Evolutionary conservation across 1,140 invertebrate genomes (phyloP), one percentile per base, ranked within the genome.

Genomic region (Zaprionus africanus): DNA sequence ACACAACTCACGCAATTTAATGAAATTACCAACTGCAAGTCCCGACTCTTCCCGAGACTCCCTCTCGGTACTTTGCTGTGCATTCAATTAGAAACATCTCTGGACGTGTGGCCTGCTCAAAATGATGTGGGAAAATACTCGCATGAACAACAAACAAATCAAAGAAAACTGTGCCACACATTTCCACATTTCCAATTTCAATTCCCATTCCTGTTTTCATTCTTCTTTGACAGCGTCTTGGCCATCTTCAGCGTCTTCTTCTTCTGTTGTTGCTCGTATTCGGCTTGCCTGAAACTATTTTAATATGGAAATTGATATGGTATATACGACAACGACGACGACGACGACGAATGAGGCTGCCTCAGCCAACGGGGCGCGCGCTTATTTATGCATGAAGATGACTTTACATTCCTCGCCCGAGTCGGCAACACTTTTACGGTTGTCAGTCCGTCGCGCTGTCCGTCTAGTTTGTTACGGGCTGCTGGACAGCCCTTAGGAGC

Each of bases 371-470:
- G 41, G 41, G 54, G 36, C 53, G 17, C 68, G 68, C 87, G 85
- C 71, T 88, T 88, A 88, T 79, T 88, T 88, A 88, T 88, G 84
- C 84, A 88, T 88, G 84, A 88, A 88, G 84, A 88, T 88, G 85
- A 88, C 84, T 88, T 90, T 88, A 90, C 85, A 88, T 88, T 84
- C 85, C 75, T 78, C 61, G 68, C 70, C 77, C 70, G 75, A 78
- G 46, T 43, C 41, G 72, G 78, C 85, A 90, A 88, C 84, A 88
- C 84, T 88, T 88, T 90, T 90, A 88, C 84, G 84, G 81, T 90
- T 88, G 84, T 88, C 78, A 64, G 75, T 78, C 63, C 36, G 41
- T 68, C 36, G 7, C 49, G 11, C 49, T 58, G 79, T 66, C 78
- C 68, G 57, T 81, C 70, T 88, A 65, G 77, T 88, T 79, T 78